phyloP scores from a whole-genome alignment of 2,113 vertebrate species.

The Percina caprodes region DNA sequence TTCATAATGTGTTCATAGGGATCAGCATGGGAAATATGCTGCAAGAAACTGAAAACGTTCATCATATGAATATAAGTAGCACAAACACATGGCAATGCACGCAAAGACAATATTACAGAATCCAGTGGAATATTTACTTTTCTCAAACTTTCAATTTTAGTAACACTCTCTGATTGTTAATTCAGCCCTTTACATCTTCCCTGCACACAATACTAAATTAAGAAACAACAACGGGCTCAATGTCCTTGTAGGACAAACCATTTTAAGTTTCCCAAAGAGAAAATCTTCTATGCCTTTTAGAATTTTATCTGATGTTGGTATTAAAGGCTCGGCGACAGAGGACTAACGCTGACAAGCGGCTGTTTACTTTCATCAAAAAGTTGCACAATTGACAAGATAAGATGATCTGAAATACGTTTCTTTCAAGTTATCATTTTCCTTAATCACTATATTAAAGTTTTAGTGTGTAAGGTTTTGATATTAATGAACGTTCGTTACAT shows the following conservation, averaged over 20 bases:
- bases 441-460: background rate
- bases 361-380: background rate
- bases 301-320: background rate
- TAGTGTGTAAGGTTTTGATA: no score
- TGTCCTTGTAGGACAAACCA: background rate
- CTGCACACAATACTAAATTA: background rate
- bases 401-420: background rate
- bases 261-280: background rate
- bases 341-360: background rate
- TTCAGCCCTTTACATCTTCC: background rate
- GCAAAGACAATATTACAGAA: background rate
- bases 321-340: background rate
- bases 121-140: background rate
- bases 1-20: background rate
- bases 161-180: background rate
- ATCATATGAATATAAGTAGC: background rate
- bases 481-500: no score
- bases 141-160: background rate
- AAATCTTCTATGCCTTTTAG: background rate
- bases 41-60: conserved; percentile 1
- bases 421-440: background rate
- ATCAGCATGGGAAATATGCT: background rate
- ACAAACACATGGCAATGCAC: background rate
- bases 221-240: background rate
- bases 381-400: background rate